A percentile compares a stretch with the other conserved stretches of the same genome.
Evolutionary conservation across 2,113 vertebrate species (phyloP).

Genomic region (Zosterops borbonicus): DNA sequence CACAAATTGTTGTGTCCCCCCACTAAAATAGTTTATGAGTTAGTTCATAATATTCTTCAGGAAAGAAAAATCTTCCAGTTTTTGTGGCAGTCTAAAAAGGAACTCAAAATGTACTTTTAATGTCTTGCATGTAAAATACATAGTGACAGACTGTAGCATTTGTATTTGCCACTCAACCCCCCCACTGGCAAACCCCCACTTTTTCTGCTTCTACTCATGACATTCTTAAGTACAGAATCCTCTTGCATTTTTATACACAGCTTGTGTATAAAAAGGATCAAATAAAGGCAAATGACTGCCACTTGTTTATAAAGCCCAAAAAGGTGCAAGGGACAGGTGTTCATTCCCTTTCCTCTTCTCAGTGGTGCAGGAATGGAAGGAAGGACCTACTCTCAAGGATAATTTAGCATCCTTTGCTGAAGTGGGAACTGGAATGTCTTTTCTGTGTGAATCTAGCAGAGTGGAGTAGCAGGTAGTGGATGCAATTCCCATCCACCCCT

Average conservation of each 20-base stretch:
- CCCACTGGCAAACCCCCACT: accelerated
- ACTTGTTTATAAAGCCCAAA: background rate
- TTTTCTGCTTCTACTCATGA: background rate
- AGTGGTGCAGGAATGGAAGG: background rate
- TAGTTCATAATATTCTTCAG: background rate
- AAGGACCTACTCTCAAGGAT: background rate
- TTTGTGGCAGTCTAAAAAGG: background rate
- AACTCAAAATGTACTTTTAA: background rate
- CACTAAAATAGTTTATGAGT: background rate
- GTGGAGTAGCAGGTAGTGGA: background rate
- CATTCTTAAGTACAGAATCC: background rate
- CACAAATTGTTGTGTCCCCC: background rate
- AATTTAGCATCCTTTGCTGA: background rate
- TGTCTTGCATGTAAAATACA: background rate
- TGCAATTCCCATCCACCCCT: background rate
- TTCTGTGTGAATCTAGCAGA: background rate
- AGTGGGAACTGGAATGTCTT: background rate
- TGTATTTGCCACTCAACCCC: background rate
- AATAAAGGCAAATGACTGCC: background rate
- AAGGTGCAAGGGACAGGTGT: background rate
- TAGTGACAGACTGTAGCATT: background rate
- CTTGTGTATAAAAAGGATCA: background rate
- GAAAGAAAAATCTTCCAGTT: background rate
- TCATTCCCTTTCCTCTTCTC: background rate
- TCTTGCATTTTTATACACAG: background rate